Evolutionary conservation across 2,113 vertebrate genomes (phyloP).

Genomic region (Loxodonta africana): DNA sequence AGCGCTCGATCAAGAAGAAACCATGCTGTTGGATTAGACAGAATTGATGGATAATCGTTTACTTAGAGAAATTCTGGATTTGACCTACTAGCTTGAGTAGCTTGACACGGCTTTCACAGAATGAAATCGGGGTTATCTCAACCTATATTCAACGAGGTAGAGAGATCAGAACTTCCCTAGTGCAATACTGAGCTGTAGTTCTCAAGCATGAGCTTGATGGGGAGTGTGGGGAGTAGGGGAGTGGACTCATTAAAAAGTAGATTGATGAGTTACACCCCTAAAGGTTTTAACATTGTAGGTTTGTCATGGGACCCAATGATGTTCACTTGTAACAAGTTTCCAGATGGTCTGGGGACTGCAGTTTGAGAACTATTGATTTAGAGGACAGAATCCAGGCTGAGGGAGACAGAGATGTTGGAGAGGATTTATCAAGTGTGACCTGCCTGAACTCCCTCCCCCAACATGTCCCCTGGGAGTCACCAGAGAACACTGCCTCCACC

Average conservation of each 20-base stretch:
- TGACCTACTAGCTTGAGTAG: too few relatives aligned
- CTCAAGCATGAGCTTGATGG: too few relatives aligned
- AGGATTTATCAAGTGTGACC: not conserved
- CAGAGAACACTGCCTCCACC: not conserved
- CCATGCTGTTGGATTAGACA: too few relatives aligned
- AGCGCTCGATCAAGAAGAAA: too few relatives aligned
- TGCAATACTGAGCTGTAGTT: too few relatives aligned
- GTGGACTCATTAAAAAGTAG: too few relatives aligned
- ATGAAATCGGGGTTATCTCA: not conserved
- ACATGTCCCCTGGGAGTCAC: not conserved
- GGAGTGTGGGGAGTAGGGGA: too few relatives aligned
- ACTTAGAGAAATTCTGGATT: too few relatives aligned
- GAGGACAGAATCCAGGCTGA: not conserved
- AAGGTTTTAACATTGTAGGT: not conserved
- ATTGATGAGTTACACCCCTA: too few relatives aligned
- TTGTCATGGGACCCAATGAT: not conserved
- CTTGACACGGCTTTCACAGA: too few relatives aligned
- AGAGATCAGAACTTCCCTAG: not conserved
- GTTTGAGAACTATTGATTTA: too few relatives aligned
- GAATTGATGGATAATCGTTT: too few relatives aligned
- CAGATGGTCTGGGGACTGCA: not conserved
- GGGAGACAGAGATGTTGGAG: not conserved
- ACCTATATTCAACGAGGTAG: not conserved
- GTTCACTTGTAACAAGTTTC: not conserved
- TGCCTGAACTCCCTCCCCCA: not conserved